phyloP scores from a whole-genome alignment of 2,888 invertebrate species.

The Cheilosia vulpina region DNA sequence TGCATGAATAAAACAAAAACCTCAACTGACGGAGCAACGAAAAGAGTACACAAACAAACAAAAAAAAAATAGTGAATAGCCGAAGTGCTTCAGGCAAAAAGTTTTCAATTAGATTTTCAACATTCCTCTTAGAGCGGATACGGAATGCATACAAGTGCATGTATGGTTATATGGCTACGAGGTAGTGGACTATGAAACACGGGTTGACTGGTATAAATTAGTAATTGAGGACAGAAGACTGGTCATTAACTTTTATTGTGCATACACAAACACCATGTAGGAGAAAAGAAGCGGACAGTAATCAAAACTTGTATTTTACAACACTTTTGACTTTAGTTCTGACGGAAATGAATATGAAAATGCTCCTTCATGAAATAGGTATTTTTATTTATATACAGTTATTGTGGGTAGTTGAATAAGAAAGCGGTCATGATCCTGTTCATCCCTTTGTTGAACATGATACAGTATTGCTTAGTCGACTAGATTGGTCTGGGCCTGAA shows the following conservation, averaged over 20 bases:
- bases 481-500: too few relatives aligned
- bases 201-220: constrained; percentile 62
- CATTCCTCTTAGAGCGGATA: constrained; percentile 48
- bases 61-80: constrained; percentile 4
- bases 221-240: constrained; percentile 58
- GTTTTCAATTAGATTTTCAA: constrained; percentile 73
- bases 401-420: too few relatives aligned
- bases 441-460: too few relatives aligned
- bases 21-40: constrained; percentile 8
- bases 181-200: constrained; percentile 28
- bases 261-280: constrained; percentile 10
- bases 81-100: constrained; percentile 62
- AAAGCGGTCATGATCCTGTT: too few relatives aligned
- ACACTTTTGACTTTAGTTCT: constrained; percentile 9
- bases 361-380: not conserved
- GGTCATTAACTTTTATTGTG: constrained; percentile 68
- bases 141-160: constrained; percentile 58
- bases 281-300: constrained; percentile 21
- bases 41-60: constrained; percentile 15
- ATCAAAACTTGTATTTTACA: constrained; percentile 47
- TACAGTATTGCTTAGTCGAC: too few relatives aligned
- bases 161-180: not conserved
- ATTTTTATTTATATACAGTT: too few relatives aligned
- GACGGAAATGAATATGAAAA: not conserved
- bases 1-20: constrained; percentile 63